phyloP scores from a whole-genome alignment of 2,888 invertebrate species.

The Diploptera punctata region DNA sequence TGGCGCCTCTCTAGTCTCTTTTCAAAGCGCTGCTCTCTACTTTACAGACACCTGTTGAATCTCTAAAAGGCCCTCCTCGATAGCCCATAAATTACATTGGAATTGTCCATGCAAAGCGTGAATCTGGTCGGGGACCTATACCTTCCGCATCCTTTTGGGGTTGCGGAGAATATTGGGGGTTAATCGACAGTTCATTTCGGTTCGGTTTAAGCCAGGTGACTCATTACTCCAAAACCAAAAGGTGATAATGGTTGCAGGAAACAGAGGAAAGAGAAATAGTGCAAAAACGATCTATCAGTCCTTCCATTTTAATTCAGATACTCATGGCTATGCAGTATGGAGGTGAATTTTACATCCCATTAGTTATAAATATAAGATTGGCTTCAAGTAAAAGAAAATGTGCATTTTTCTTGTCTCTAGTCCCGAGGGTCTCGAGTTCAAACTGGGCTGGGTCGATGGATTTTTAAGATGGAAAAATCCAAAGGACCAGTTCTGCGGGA shows the following conservation, averaged over 20 bases:
- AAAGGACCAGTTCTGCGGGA: too few species aligned
- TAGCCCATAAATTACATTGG: constrained; percentile 26
- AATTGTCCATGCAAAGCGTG: constrained; percentile 1
- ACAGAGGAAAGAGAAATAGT: not conserved
- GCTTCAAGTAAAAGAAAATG: too few species aligned
- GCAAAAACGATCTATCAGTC: not conserved
- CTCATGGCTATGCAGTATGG: too few species aligned
- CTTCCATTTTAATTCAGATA: too few species aligned
- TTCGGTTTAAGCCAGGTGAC: constrained; percentile 20
- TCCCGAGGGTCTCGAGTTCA: too few species aligned
- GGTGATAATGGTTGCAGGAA: not conserved
- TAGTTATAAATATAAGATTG: too few species aligned
- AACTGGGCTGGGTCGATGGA: too few species aligned
- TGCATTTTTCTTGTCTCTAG: too few species aligned
- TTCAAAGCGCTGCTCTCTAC: constrained; percentile 2
- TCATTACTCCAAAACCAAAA: not conserved
- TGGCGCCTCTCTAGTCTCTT: not conserved
- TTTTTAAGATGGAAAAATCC: too few species aligned
- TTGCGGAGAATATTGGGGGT: constrained; percentile 13
- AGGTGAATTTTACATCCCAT: too few species aligned
- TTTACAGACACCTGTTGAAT: constrained; percentile 28
- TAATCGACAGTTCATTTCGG: constrained; percentile 28
- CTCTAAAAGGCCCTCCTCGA: constrained; percentile 18
- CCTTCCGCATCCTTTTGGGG: not conserved
- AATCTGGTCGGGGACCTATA: not conserved